Percentiles rank a stretch among this genome's conserved stretches.
These are phyloP conservation scores for Xiphias gladius DNA, from an alignment of 2,113 vertebrate species.

Conservation along the genomic window DNA sequence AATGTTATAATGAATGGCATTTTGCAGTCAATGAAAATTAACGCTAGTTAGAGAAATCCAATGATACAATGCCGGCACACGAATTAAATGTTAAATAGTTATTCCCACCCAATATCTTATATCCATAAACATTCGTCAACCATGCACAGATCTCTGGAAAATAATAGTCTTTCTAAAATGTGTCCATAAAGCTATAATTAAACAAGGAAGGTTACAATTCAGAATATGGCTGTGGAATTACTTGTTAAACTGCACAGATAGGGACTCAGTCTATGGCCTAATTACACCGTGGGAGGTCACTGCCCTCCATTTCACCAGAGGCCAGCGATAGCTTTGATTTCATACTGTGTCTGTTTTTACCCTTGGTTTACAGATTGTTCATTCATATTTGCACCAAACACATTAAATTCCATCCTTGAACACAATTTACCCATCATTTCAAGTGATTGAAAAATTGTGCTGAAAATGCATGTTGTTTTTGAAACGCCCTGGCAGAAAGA, in stretches of 20 bases:
- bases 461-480: neutral
- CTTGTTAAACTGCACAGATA: constrained; percentile 51
- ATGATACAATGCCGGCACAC: neutral
- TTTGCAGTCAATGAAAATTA: constrained; percentile 19
- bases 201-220: constrained; percentile 36
- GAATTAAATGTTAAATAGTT: constrained; percentile 24
- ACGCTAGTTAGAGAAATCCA: constrained; percentile 11
- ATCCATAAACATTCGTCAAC: constrained; percentile 54
- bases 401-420: constrained; percentile 37
- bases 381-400: constrained; percentile 46
- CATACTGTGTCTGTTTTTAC: constrained; percentile 50
- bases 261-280: constrained; percentile 57
- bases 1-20: constrained; percentile 31
- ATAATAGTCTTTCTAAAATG: constrained; percentile 63
- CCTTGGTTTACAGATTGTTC: constrained; percentile 58
- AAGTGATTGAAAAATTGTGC: constrained; percentile 9
- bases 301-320: constrained; percentile 75
- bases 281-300: constrained; percentile 72
- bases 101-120: constrained; percentile 19
- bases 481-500: constrained; percentile 13
- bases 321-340: constrained; percentile 66
- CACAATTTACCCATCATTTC: constrained; percentile 12
- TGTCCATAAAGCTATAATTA: constrained; percentile 61
- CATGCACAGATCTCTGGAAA: constrained; percentile 57
- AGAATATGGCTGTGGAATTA: constrained; percentile 41